Evolutionary conservation across 2,888 invertebrate genomes (phyloP).

Genomic region (Pollenia amentaria): DNA sequence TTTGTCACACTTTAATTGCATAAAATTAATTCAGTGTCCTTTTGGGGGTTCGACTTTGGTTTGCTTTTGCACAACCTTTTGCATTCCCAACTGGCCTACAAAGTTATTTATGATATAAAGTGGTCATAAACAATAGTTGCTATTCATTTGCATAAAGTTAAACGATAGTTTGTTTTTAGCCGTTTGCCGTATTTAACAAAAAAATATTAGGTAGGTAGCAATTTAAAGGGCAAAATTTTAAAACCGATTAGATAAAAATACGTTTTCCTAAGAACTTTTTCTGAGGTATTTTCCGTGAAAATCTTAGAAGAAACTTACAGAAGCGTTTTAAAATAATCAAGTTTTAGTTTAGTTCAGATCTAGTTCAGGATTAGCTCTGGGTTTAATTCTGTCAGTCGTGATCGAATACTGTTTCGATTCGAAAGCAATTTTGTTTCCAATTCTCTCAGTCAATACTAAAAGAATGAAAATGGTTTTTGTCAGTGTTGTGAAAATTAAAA

Average conservation of each 20-base stretch:
- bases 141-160: slow-evolving; percentile 65
- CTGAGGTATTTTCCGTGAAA: no score
- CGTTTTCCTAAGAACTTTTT: background rate
- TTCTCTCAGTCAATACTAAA: no score
- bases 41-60: slow-evolving; percentile 10
- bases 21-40: slow-evolving; percentile 59
- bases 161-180: slow-evolving; percentile 18
- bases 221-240: background rate
- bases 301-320: no score
- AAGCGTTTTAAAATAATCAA: no score
- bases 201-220: background rate
- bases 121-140: slow-evolving; percentile 55
- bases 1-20: slow-evolving; percentile 51
- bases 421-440: no score
- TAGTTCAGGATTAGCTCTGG: no score
- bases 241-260: background rate
- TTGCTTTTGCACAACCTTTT: background rate
- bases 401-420: no score
- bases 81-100: slow-evolving; percentile 31
- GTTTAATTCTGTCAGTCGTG: no score
- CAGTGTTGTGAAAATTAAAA: no score
- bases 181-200: background rate
- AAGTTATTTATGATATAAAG: slow-evolving; percentile 63
- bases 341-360: no score
- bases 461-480: no score